Evolutionary conservation across 2,888 invertebrate species (phyloP).

Genomic region (Xylota segnis): DNA sequence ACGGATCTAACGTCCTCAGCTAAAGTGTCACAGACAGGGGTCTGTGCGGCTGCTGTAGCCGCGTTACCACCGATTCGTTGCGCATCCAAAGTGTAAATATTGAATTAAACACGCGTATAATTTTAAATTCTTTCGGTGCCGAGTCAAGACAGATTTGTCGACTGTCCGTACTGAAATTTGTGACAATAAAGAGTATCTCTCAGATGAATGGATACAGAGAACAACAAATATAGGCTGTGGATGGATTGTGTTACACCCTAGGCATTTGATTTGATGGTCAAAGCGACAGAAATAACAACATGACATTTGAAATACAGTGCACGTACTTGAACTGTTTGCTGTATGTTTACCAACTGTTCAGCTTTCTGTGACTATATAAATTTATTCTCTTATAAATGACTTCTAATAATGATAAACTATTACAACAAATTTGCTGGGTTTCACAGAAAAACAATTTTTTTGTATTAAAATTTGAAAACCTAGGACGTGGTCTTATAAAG

Average conservation of each 20-base stretch:
- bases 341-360: too few relatives aligned
- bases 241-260: background rate
- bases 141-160: slow-evolving; percentile 33
- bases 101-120: slow-evolving; percentile 48
- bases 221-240: background rate
- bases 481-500: too few relatives aligned
- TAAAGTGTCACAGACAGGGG: slow-evolving; percentile 52
- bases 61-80: slow-evolving; percentile 27
- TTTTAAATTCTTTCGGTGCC: slow-evolving; percentile 11
- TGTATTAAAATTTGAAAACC: too few relatives aligned
- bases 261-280: background rate
- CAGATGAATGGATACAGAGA: background rate
- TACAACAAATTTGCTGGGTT: too few relatives aligned
- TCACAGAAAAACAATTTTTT: too few relatives aligned
- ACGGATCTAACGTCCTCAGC: slow-evolving; percentile 8
- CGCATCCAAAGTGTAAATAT: slow-evolving; percentile 49
- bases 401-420: too few relatives aligned
- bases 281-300: too few relatives aligned
- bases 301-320: too few relatives aligned
- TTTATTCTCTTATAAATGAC: too few relatives aligned
- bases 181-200: slow-evolving; percentile 17
- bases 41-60: background rate
- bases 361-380: too few relatives aligned
- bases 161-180: slow-evolving; percentile 16
- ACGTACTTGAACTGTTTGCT: too few relatives aligned